A percentile compares a stretch with the other conserved stretches of the same genome.
Conservation (phyloP, 2,888 invertebrate species). For the Cylindroiulus punctatus region DNA sequence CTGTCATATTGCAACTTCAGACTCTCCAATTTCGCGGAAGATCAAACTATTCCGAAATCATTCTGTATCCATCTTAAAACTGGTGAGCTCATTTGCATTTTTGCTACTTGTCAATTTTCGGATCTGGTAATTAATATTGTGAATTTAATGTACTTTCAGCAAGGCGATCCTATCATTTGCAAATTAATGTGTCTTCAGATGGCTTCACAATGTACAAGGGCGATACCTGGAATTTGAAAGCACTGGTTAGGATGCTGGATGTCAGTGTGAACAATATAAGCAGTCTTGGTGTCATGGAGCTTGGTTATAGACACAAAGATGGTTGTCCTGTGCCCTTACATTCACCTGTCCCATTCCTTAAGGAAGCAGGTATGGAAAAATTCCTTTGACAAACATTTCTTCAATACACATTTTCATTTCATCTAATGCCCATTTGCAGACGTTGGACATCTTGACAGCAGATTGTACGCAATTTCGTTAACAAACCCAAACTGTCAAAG, state of each 20-base stretch:
- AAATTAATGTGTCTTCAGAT: background rate
- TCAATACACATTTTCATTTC: background rate
- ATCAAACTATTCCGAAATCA: background rate
- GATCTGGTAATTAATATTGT: background rate
- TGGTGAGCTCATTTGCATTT: background rate
- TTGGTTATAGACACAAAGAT: constrained; percentile 22
- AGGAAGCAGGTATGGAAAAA: background rate
- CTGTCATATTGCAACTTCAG: constrained; percentile 1
- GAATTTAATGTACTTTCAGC: background rate
- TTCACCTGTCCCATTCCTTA: background rate
- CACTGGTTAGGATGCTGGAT: background rate
- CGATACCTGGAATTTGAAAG: constrained; percentile 33
- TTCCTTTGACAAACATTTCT: background rate
- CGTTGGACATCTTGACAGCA: background rate
- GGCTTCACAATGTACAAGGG: constrained; percentile 20
- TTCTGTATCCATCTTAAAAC: constrained; percentile 50
- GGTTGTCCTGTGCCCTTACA: constrained; percentile 39
- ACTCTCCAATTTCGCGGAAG: background rate
- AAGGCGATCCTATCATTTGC: constrained; percentile 45
- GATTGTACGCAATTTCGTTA: constrained; percentile 49
- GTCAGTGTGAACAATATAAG: background rate
- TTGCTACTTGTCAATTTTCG: background rate
- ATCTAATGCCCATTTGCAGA: background rate
- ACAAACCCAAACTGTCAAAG: constrained; percentile 66
- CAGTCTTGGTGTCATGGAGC: background rate